phyloP scores from a whole-genome alignment of 1,140 invertebrate genomes.

The Grapholita molesta region DNA sequence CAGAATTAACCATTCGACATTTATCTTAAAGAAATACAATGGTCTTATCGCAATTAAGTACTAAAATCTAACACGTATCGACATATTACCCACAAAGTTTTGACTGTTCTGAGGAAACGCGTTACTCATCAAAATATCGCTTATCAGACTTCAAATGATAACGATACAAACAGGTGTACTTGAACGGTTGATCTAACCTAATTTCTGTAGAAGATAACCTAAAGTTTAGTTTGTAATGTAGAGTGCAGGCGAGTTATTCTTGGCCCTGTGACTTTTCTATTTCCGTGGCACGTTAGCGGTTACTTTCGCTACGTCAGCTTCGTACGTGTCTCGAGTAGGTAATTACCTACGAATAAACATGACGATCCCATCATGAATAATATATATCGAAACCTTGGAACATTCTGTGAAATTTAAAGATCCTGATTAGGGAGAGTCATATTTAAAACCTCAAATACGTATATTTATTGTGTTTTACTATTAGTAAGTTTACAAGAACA shows the following conservation, averaged over 20 bases:
- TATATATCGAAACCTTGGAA: not conserved
- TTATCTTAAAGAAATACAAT: slow-evolving; percentile 40
- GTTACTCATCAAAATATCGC: slow-evolving; percentile 4
- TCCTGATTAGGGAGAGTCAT: not conserved
- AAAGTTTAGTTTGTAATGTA: not conserved
- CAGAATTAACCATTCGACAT: slow-evolving; percentile 62
- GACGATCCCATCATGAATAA: not conserved
- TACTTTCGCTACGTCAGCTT: slow-evolving; percentile 1
- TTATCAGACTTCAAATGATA: slow-evolving; percentile 16
- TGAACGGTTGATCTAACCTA: slow-evolving; percentile 10
- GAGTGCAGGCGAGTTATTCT: slow-evolving; percentile 2
- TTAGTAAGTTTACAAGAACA: not conserved
- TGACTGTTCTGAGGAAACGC: slow-evolving; percentile 41
- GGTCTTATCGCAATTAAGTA: slow-evolving; percentile 35
- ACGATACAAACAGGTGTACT: not conserved
- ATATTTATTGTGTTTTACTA: not conserved
- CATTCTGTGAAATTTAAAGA: not conserved
- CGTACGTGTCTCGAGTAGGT: not conserved
- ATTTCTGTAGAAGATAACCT: slow-evolving; percentile 7
- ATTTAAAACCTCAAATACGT: not conserved
- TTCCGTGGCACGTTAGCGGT: slow-evolving; percentile 1
- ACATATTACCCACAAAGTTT: slow-evolving; percentile 22
- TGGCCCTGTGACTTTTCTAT: slow-evolving; percentile 14
- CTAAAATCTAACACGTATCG: slow-evolving; percentile 26
- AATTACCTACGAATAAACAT: not conserved